A percentile compares a stretch with the other conserved stretches of the same genome.
These are phyloP conservation scores for Metopolophium dirhodum DNA, from an alignment of 1,140 invertebrate species.

Conservation along the genomic window DNA sequence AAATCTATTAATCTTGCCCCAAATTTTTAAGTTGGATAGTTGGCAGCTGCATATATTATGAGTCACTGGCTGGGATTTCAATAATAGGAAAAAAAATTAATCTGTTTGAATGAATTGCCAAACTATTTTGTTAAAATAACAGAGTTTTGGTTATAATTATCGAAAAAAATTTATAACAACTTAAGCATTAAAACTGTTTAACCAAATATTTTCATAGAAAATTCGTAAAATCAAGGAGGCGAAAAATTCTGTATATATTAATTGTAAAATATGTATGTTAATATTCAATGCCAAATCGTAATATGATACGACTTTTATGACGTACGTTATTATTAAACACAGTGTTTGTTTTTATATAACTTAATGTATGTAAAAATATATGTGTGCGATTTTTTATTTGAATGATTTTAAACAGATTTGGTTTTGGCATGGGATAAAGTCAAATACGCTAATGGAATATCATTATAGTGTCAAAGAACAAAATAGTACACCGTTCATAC, in stretches of 20 bases:
- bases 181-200: neutral
- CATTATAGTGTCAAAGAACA: neutral
- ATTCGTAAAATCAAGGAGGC: neutral
- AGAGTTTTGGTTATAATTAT: neutral
- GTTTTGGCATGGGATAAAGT: conserved; percentile 24
- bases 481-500: neutral
- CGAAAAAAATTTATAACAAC: neutral
- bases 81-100: conserved; percentile 32
- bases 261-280: conserved; percentile 20
- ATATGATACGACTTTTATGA: conserved; percentile 20
- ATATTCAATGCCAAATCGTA: conserved; percentile 48
- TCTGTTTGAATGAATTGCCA: conserved; percentile 1
- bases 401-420: neutral
- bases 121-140: conserved; percentile 3
- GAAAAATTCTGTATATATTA: neutral
- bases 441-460: neutral
- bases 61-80: conserved; percentile 46
- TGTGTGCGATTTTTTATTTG: neutral
- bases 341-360: neutral
- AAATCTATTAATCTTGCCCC: conserved; percentile 17
- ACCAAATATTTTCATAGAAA: neutral
- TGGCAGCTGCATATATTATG: conserved; percentile 12
- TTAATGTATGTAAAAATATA: neutral
- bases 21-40: neutral
- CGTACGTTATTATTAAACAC: conserved; percentile 32